Percentiles rank a stretch among this genome's conserved stretches.
Evolutionary conservation across 2,888 invertebrate species (phyloP).

Genomic region (Synergus japonicus): DNA sequence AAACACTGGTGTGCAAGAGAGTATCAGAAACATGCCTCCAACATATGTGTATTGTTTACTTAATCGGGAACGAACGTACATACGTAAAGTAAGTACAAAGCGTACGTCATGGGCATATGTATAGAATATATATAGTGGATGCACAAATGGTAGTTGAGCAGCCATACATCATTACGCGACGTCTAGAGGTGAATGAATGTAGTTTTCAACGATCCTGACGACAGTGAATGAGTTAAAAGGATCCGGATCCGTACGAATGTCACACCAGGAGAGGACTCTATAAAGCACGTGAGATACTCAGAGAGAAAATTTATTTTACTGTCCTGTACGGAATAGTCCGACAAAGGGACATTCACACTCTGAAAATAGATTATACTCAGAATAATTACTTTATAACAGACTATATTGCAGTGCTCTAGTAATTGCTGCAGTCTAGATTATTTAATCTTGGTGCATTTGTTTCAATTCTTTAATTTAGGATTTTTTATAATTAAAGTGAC

Average conservation of each 20-base stretch:
- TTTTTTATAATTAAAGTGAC: constrained; percentile 23
- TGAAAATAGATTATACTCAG: neutral
- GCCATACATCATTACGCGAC: constrained; percentile 23
- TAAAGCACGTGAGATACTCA: neutral
- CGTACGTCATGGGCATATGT: neutral
- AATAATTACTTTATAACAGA: constrained; percentile 18
- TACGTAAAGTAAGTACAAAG: neutral
- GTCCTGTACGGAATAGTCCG: neutral
- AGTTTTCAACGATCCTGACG: constrained; percentile 36
- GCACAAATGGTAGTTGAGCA: constrained; percentile 26
- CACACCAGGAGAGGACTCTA: neutral
- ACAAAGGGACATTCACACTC: constrained; percentile 7
- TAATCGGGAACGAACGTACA: neutral
- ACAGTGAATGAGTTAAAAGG: constrained; percentile 39
- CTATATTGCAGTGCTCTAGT: neutral
- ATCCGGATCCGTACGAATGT: constrained; percentile 34
- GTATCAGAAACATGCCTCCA: neutral
- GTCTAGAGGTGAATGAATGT: constrained; percentile 38
- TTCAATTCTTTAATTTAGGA: constrained; percentile 32
- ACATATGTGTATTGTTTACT: neutral
- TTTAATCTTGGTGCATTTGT: constrained; percentile 21
- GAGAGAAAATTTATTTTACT: constrained; percentile 10
- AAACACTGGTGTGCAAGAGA: neutral
- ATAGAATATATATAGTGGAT: neutral
- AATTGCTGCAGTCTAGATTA: neutral